Base-by-base conservation (phyloP, 2,113 vertebrate genomes). In the Apteryx mantelli region DNA sequence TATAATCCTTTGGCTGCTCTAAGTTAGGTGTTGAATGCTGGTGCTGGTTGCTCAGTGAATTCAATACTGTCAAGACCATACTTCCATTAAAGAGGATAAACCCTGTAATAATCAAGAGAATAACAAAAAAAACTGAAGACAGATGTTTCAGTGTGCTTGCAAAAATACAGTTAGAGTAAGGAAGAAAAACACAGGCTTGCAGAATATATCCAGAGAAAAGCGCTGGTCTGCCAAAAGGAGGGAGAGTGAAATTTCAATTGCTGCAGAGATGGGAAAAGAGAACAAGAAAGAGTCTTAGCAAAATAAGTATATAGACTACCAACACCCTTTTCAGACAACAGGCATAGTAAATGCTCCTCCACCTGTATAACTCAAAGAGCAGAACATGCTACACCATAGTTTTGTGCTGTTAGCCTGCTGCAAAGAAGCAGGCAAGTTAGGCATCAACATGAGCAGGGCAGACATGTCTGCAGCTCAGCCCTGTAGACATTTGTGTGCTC, bases 371-470 rank as follows among this genome's bases (percentile, higher is more conserved):
- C 44, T 38, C 9, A 3, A 28, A 53, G 22, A 53, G n/a, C 53
- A 52, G n/a, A 5, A 18, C 38, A 38, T 30, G 42, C 48, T 75
- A 50, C 32, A 22, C 6, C 2, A 1, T 8, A 13, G 15, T 60
- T 82, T 22, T 56, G 48, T 60, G n/a, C 60, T 71, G 32, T 24
- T 44, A 60, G 61, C 25, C 65, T 24, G 40, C 44, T 22, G 28
- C 55, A 46, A 4, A 3, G 11, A 34, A 87, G 56, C 56, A 60
- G 12, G 34, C 28, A 11, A 6, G 12, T 26, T 46, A 36, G 64
- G 12, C 36, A 7, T 2, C 1, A 0, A 6, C 5, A 16, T 7
- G 14, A 80, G 30, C n/a, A 52, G 53, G n/a, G 56, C 38, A 78
- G 65, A 0, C 7, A 1, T 1, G 2, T 6, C 53, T 65, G 48